Evolutionary conservation across 2,888 invertebrate species (phyloP), one percentile per base, ranked within the genome.

Genomic region (Tuta absoluta): DNA sequence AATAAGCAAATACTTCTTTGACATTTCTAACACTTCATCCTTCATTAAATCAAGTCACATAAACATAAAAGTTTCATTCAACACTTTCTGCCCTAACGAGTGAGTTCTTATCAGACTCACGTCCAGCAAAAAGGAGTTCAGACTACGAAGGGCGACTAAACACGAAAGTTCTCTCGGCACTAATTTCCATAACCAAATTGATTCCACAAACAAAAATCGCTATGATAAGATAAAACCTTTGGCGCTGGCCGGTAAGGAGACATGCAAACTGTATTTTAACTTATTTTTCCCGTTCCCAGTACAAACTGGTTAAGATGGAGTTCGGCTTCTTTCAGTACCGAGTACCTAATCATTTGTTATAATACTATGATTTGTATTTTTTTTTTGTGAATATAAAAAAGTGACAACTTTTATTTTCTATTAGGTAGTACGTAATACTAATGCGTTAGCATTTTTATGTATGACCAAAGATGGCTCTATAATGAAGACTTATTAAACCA

Each of bases 181-280:
- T 62, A 48, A 60, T 63, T 65, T 60, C 65, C 63, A 63, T 63
- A 63, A 59, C 57, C 62, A 45, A 60, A 58, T 59, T 59, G 60
- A 60, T 24, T 37, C 17, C 19, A 57, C 48, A 60, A 63, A 28
- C 60, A 63, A 61, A 65, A 61, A 61, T 53, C 41, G 38, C 14
- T 17, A 19, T 24, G 63, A 63, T 41, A 56, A 63, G 56, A 63
- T 63, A 63, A 37, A 48, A 8, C n/a, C 24, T 10, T 24, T 24
- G 24, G 14, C n/a, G 41, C 60, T 45, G 60, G 45, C 33, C 33
- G 56, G 45, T 11, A 24, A 60, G 33, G 45, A 60, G 38, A 33
- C 21, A 60, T 41, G 17, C 33, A 57, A 14, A 28, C 28, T 56
- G 56, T 12, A 24, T 53, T 53, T 24, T 11, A 12, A 21, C 49